Evolutionary conservation across 2,113 vertebrate species (phyloP).

Genomic region (Mesocricetus auratus): DNA sequence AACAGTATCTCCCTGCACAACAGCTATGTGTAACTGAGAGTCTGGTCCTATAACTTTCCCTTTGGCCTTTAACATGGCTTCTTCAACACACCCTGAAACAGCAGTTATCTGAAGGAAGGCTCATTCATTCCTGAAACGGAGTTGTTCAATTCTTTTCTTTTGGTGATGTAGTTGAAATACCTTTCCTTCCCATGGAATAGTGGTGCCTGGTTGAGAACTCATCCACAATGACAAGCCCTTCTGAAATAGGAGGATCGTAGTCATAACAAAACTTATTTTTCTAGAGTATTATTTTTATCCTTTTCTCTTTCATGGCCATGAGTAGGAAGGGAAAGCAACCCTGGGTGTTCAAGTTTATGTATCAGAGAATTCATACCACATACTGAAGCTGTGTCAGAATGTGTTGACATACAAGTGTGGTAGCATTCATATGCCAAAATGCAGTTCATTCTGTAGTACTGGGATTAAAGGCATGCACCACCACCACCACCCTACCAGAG

Average conservation of each 20-base stretch:
- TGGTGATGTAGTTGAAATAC: background rate
- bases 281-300: constrained; percentile 17
- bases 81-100: background rate
- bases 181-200: background rate
- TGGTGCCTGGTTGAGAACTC: background rate
- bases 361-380: background rate
- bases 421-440: background rate
- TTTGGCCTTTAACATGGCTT: background rate
- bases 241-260: constrained; percentile 23
- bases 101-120: background rate
- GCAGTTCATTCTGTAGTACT: background rate
- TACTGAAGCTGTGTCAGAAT: background rate
- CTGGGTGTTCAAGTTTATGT: background rate
- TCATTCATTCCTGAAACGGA: background rate
- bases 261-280: constrained; percentile 53
- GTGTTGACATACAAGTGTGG: too few relatives aligned
- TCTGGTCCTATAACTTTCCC: background rate
- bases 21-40: background rate
- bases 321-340: background rate
- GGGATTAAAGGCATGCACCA: too few relatives aligned
- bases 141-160: background rate
- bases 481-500: too few relatives aligned
- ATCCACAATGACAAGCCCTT: background rate
- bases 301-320: background rate
- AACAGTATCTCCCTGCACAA: background rate